Base-by-base conservation (phyloP, 2,797 vertebrate genomes). In the Chelon labrosus region DNA sequence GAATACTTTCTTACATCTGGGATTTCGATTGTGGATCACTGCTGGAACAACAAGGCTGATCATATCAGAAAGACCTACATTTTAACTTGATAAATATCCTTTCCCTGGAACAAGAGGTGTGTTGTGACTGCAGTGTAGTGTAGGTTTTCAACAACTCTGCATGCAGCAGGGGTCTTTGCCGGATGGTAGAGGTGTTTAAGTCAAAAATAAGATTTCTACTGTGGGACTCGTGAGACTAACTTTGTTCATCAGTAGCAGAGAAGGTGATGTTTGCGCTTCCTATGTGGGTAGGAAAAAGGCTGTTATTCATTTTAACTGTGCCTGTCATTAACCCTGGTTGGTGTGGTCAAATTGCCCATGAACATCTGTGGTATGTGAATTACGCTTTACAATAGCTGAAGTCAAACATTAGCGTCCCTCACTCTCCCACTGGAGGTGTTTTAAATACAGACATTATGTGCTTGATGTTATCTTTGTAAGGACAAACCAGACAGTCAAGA, bases 401-500 rank as follows among this genome's bases (percentile, higher is more conserved):
- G 73, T 63, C n/a, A 62, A 61, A 53, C 39, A 44, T 9, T 4
- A 22, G 17, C 63, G 83, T 63, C 42, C 53, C 53, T 46, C 50
- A 19, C 27, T 63, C 46, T 8, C 31, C 51, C 12, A 16, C 39
- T 20, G 44, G 49, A 17, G 44, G 47, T 67, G 67, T 77, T 71
- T 72, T 49, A 76, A 88, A 79, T 42, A 16, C 69, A 78, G 64
- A 77, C 65, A 42, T 62, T 53, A 53, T 1, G 17, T 77, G 50
- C 17, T 0, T 62, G 58, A 82, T 75, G 55, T 37, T 86, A 78
- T 89, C 81, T 64, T n/a, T 64, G 63, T 65, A 35, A 62, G 58
- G 77, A 77, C 61, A 84, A 89, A 89, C 83, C 70, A 74, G 91
- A 84, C 73, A 8, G 65, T 75, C 75, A 37, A 65, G 88, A 62